Conservation (phyloP, 2,797 vertebrate genomes). For the Rhinatrema bivittatum region DNA sequence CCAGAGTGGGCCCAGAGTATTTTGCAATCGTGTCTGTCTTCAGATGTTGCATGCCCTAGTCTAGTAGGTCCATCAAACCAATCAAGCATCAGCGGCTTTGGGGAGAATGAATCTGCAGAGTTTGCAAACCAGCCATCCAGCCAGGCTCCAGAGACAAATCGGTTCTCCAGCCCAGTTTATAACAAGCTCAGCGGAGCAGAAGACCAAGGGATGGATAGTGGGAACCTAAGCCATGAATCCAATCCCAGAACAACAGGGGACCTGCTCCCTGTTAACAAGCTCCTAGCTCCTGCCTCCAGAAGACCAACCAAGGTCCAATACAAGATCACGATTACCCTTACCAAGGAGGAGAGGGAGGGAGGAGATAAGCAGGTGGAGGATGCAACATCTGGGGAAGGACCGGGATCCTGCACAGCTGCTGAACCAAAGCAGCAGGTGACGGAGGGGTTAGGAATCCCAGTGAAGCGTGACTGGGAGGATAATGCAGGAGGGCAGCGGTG, state of each 20-base stretch:
- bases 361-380: background rate
- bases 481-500: constrained; percentile 1
- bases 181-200: background rate
- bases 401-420: no score
- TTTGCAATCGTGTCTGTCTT: background rate
- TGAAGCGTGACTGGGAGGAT: constrained; percentile 13
- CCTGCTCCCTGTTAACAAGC: no score
- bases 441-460: constrained; percentile 21
- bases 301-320: background rate
- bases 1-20: constrained; percentile 9
- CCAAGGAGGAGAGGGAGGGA: background rate
- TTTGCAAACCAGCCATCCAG: no score
- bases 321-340: constrained; percentile 3
- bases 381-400: background rate
- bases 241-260: background rate
- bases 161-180: background rate
- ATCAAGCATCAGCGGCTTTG: background rate
- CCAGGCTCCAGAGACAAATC: no score
- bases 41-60: background rate
- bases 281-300: no score
- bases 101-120: no score
- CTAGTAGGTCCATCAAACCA: background rate
- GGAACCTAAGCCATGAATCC: no score
- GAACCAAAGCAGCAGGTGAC: background rate
- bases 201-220: background rate